A percentile compares a stretch with the other conserved stretches of the same genome.
Conservation (phyloP, 2,797 vertebrate species). For the Semotilus atromaculatus region DNA sequence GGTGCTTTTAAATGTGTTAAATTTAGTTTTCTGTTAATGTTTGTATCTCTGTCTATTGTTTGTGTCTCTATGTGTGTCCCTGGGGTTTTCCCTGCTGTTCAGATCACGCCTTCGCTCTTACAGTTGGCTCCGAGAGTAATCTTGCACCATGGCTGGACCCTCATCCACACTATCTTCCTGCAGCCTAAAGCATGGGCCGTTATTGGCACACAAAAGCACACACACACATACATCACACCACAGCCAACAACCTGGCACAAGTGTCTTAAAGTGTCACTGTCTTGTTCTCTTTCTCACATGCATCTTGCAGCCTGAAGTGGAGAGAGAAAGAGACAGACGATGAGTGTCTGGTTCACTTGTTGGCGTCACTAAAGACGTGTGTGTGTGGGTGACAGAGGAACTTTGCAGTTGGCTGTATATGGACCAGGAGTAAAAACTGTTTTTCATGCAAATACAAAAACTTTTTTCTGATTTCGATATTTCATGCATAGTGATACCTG, state of each 20-base stretch:
- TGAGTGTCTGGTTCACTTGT: conserved; percentile 26
- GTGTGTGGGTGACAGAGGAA: conserved; percentile 28
- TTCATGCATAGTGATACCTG: neutral
- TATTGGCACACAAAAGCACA: conserved; percentile 37
- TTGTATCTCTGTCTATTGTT: neutral
- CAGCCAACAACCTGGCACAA: conserved; percentile 36
- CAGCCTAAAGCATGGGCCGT: conserved; percentile 36
- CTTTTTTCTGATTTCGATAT: neutral
- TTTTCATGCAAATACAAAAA: conserved; percentile 30
- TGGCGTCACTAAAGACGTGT: conserved; percentile 8
- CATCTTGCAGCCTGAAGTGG: conserved; percentile 11
- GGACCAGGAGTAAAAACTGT: conserved; percentile 1
- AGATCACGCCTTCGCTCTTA: conserved; percentile 47
- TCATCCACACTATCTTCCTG: conserved; percentile 42
- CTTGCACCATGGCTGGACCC: conserved; percentile 40
- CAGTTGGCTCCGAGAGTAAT: conserved; percentile 48
- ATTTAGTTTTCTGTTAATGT: conserved; percentile 3
- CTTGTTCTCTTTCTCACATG: conserved; percentile 45
- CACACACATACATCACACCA: conserved; percentile 29
- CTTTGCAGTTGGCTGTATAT: conserved; percentile 31
- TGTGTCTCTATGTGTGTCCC: neutral
- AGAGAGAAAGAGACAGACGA: conserved; percentile 2
- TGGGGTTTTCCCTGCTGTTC: conserved; percentile 54
- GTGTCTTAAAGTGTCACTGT: conserved; percentile 44
- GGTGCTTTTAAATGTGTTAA: conserved; percentile 19